A percentile compares a stretch with the other conserved stretches of the same genome.
phyloP scores from a whole-genome alignment of 2,888 invertebrate genomes.

The Copidosoma aretas region DNA sequence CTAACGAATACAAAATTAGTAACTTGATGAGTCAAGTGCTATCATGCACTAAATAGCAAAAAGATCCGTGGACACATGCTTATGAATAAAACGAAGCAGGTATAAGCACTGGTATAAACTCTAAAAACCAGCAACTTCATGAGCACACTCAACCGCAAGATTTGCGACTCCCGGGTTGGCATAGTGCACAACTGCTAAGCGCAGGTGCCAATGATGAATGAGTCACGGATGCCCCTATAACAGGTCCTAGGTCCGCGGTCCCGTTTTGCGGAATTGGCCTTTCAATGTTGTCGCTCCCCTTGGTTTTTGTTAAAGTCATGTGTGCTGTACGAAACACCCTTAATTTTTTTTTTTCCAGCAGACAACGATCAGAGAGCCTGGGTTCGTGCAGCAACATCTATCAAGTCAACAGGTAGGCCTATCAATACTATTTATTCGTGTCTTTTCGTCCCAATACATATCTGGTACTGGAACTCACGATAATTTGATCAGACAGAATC shows the following conservation, averaged over 20 bases:
- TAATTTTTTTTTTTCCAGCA: background rate
- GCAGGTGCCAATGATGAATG: slow-evolving; percentile 90
- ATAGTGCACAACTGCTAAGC: slow-evolving; percentile 70
- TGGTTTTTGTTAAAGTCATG: slow-evolving; percentile 1
- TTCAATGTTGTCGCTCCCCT: background rate
- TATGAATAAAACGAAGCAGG: slow-evolving; percentile 54
- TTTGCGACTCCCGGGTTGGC: slow-evolving; percentile 63
- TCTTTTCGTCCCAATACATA: slow-evolving; percentile 62
- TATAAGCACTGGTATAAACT: slow-evolving; percentile 30
- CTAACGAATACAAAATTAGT: too few relatives aligned
- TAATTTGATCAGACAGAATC: slow-evolving; percentile 68
- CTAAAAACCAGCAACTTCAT: slow-evolving; percentile 10
- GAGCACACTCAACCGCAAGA: slow-evolving; percentile 52
- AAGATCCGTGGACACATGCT: slow-evolving; percentile 55
- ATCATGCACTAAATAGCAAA: too few relatives aligned
- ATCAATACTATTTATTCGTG: slow-evolving; percentile 63
- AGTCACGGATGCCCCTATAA: slow-evolving; percentile 83
- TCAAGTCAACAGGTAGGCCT: slow-evolving; percentile 56
- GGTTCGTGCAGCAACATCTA: slow-evolving; percentile 50
- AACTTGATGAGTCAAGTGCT: too few relatives aligned
- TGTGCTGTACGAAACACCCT: background rate
- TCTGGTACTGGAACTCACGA: slow-evolving; percentile 66
- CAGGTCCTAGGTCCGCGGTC: slow-evolving; percentile 57
- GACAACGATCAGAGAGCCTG: slow-evolving; percentile 38
- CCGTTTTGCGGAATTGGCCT: slow-evolving; percentile 34